Conservation (phyloP, 2,888 invertebrate species). For the Drosophila mulleri region DNA sequence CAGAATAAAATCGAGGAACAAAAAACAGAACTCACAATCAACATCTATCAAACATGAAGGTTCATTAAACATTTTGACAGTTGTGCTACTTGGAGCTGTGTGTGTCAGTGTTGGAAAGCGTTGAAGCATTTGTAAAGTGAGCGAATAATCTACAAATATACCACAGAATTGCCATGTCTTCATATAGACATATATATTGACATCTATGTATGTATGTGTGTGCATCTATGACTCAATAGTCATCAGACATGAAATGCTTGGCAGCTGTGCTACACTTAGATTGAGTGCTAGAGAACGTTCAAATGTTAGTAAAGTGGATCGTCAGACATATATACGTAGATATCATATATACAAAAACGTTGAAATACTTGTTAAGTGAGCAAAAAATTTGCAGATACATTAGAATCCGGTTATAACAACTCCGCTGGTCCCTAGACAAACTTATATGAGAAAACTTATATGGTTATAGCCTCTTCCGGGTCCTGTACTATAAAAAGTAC, state of each 20-base stretch:
- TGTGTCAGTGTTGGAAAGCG: not conserved
- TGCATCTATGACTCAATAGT: not conserved
- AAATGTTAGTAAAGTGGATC: not conserved
- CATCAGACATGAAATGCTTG: not conserved
- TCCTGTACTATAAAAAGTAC: no score
- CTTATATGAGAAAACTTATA: no score
- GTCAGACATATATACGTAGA: not conserved
- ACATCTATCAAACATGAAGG: constrained; percentile 5
- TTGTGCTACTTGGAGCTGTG: not conserved
- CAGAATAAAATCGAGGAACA: not conserved
- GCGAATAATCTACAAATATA: not conserved
- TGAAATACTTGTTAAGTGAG: no score
- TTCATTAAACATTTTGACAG: constrained; percentile 11
- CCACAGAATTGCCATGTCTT: not conserved
- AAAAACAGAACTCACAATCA: not conserved
- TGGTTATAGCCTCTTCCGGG: no score
- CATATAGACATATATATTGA: not conserved
- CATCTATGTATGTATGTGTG: not conserved
- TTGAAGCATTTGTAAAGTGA: not conserved
- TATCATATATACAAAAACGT: no score
- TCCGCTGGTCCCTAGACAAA: no score
- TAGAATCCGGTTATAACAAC: no score
- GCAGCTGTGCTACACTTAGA: not conserved
- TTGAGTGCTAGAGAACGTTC: not conserved
- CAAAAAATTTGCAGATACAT: no score